Evolutionary conservation across 2,888 invertebrate genomes (phyloP).

Genomic region (Catocala nupta): DNA sequence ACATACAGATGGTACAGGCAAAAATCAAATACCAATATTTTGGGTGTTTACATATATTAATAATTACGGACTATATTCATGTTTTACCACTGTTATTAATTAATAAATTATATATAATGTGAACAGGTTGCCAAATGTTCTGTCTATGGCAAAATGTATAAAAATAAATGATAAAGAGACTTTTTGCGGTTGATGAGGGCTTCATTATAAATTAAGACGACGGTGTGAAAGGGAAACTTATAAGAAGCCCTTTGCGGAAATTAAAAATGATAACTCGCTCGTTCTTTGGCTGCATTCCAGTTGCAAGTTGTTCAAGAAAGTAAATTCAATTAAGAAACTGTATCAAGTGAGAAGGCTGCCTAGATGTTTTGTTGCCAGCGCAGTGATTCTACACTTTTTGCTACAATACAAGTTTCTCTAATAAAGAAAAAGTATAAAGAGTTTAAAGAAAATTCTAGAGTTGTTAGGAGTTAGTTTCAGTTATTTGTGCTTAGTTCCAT

Average conservation of each 20-base stretch:
- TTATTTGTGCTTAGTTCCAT: neutral
- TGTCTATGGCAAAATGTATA: too few relatives aligned
- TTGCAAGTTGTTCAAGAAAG: conserved; percentile 33
- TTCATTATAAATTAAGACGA: too few relatives aligned
- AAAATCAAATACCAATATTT: too few relatives aligned
- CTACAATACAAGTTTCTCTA: conserved; percentile 14
- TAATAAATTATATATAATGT: too few relatives aligned
- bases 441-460: neutral
- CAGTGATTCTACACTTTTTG: conserved; percentile 24
- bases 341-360: conserved; percentile 38
- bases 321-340: conserved; percentile 51
- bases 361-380: conserved; percentile 35
- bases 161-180: too few relatives aligned
- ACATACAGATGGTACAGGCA: too few relatives aligned
- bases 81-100: too few relatives aligned
- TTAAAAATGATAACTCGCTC: conserved; percentile 21
- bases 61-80: too few relatives aligned
- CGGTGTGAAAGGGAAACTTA: too few relatives aligned
- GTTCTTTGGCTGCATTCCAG: conserved; percentile 37
- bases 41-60: too few relatives aligned
- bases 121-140: too few relatives aligned
- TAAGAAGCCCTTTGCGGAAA: neutral
- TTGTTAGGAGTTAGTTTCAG: neutral
- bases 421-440: conserved; percentile 19
- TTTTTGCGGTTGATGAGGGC: too few relatives aligned